Base-by-base conservation (phyloP, 2,113 vertebrate genomes). In the Chascanopsetta lugubris region DNA sequence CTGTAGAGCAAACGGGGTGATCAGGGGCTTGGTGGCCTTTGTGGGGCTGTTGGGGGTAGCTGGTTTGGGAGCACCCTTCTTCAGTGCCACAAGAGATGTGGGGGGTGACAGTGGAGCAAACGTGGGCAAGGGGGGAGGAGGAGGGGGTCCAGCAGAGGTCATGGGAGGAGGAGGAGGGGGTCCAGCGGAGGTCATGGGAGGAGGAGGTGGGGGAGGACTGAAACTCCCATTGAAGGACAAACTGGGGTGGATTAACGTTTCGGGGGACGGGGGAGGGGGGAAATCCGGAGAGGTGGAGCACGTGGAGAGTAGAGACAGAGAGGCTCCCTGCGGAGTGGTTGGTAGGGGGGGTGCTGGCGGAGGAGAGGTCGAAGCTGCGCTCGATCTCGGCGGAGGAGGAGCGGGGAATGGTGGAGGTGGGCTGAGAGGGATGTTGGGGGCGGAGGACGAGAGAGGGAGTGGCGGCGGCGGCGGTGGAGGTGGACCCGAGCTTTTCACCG, bases 1-100 rank as follows among this genome's bases (percentile, higher is more conserved):
- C 87, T 96, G 96, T 49, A 99, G 85, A 0, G 92, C 95, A 53
- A 95, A 92, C 0, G 95, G 86, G 49, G 97, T 98, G 70, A 99
- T 93, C 42, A 97, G 89, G 53, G 95, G 96, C 89, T 94, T 91
- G 26, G 90, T 72, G 17, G 91, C 91, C 85, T 62, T 89, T 78
- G 87, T 82, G 1, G 77, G 75, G 65, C 74, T 79, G 45, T 38
- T 45, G 12, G 68, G 42, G 34, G 6, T 45, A 25, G 38, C 42
- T 25, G 76, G 26, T 79, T 88, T 90, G 6, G 84, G 76, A 38
- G 72, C 64, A 32, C 86, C 85, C 83, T 91, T 85, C 83, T 91
- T 94, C 42, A 83, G 72, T 69, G 91, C 55, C 51, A 88, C 88
- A 69, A 88, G 85, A 30, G 94, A 91, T 0, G 91, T 88, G 2